A percentile compares a stretch with the other conserved stretches of the same genome.
phyloP scores from a whole-genome alignment of 2,113 vertebrate species.

The Cottus gobio region DNA sequence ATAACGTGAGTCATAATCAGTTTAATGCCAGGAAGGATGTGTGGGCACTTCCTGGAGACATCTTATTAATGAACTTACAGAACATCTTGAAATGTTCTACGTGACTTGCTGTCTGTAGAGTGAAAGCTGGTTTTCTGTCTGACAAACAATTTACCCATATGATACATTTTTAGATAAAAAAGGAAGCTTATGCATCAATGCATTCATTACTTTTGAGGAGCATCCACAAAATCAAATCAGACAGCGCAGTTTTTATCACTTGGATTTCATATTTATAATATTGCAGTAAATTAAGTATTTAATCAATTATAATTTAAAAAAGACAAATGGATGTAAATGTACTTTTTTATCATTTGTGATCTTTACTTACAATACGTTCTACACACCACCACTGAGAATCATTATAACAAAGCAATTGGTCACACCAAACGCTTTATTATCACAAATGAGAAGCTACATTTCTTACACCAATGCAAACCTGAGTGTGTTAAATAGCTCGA shows the following conservation, averaged over 20 bases:
- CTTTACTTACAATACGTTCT: neutral
- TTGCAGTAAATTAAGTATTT: neutral
- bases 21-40: constrained; percentile 3
- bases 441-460: constrained; percentile 13
- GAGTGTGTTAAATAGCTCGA: constrained; percentile 25
- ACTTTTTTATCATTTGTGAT: constrained; percentile 11
- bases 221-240: neutral
- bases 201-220: constrained; percentile 4
- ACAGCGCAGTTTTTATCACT: neutral
- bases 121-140: neutral
- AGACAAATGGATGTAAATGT: neutral
- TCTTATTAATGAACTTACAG: constrained; percentile 3
- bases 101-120: neutral
- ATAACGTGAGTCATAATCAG: constrained; percentile 32
- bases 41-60: neutral
- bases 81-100: neutral
- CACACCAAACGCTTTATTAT: neutral
- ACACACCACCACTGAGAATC: constrained; percentile 5
- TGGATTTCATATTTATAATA: neutral
- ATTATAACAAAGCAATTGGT: neutral
- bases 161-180: neutral
- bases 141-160: neutral
- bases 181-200: neutral
- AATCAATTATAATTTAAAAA: neutral
- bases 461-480: constrained; percentile 14